These are phyloP conservation scores for Desmophyllum pertusum DNA, from an alignment of 92 coral and sea anemone species.

Conservation along the genomic window DNA sequence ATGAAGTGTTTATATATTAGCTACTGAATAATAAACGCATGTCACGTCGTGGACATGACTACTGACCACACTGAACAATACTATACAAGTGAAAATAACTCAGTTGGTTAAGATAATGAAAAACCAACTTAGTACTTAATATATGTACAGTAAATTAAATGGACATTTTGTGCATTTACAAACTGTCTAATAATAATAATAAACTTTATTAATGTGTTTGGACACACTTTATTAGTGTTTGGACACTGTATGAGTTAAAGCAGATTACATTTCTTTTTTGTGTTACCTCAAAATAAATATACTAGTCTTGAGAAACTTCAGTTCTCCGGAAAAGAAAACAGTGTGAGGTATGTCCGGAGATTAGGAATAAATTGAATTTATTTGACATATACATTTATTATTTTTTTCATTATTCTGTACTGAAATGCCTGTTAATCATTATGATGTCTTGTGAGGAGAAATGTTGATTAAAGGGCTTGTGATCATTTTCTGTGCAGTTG, in stretches of 20 bases:
- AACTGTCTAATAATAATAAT: too few species aligned
- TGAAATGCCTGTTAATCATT: background rate
- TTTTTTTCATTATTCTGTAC: background rate
- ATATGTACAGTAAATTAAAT: background rate
- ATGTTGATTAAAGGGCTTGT: background rate
- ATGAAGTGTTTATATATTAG: too few species aligned
- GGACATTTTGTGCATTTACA: background rate
- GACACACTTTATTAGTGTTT: too few species aligned
- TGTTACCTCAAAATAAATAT: background rate
- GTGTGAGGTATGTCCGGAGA: too few species aligned
- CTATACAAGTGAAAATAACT: too few species aligned
- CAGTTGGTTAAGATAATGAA: background rate
- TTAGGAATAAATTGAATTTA: background rate
- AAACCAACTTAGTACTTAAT: background rate
- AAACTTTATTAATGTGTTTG: too few species aligned
- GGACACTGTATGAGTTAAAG: too few species aligned
- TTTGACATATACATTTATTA: background rate
- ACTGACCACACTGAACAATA: too few species aligned
- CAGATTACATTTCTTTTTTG: background rate
- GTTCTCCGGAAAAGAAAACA: too few species aligned
- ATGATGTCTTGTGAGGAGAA: constrained; percentile 27
- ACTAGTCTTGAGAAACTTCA: background rate
- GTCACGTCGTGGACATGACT: too few species aligned
- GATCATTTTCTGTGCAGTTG: background rate
- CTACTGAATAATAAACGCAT: too few species aligned